Evolutionary conservation across 2,888 invertebrate genomes (phyloP), one percentile per base, ranked within the genome.

Genomic region (Drosophila fulvimacula): DNA sequence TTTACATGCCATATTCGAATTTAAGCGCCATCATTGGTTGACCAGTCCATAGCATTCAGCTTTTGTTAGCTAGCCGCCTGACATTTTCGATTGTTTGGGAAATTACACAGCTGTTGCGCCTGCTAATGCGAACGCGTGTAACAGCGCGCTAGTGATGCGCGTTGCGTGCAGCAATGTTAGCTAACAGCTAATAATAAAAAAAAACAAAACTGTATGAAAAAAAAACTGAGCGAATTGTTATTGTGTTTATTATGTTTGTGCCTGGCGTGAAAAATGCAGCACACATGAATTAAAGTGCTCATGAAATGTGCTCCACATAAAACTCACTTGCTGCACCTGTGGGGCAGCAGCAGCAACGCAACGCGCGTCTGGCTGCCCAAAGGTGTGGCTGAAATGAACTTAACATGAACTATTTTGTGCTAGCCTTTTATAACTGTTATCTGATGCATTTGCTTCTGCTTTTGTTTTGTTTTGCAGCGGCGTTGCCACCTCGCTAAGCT

Each of bases 401-500:
- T 34, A 34, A 51, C 51, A 17, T 39, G 3, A 21, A 21, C 19
- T 19, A 6, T 19, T 21, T 30, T 30, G 15, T 41, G 5, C 24
- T 36, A 36, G 38, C 5, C 7, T 6, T 39, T 24, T 49, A 11
- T 52, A 38, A 24, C 51, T 69, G 15, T 55, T 36, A 41, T 32
- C 46, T 36, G 36, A 51, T 61, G 39, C 38, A 51, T 27, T 58
- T 39, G n/a, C n/a, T 19, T 41, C 19, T 49, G 15, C 42, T 5
- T 56, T 42, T 24, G 32, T 42, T 42, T 6, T 15, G 13, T 9
- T 63, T 48, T 82, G 30, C 94, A 97, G 97, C 94, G 97, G 97
- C 83, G 97, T 97, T 91, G 97, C 96, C 91, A 95, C 95, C 91
- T 93, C 95, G 91, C 93, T 96, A 91, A 96, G 96, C 93, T 95